Percentiles rank a stretch among this genome's conserved stretches.
These are phyloP conservation scores for Brachionus paranguensis DNA, from an alignment of 1,140 invertebrate species.

Conservation along the genomic window DNA sequence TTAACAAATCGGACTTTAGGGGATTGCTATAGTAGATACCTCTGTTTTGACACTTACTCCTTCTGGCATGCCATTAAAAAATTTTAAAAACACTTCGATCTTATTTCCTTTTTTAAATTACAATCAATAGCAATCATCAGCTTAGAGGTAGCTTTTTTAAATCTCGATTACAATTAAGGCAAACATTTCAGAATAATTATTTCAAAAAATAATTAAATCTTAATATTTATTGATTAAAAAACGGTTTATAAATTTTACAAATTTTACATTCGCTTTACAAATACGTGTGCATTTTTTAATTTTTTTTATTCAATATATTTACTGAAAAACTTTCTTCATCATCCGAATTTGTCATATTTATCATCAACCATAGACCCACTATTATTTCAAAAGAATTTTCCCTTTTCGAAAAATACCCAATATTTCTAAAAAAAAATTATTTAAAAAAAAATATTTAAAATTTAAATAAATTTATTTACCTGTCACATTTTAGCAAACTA, in stretches of 20 bases:
- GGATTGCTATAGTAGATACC: too few species aligned
- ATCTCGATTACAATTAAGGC: too few species aligned
- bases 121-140: too few species aligned
- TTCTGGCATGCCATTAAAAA: too few species aligned
- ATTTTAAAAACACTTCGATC: too few species aligned
- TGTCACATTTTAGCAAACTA: conserved; percentile 32
- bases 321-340: conserved; percentile 4
- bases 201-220: too few species aligned
- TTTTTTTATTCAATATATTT: background rate
- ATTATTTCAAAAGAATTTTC: conserved; percentile 17
- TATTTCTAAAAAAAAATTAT: background rate
- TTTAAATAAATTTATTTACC: background rate
- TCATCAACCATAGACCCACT: background rate
- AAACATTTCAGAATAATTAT: too few species aligned
- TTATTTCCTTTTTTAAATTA: too few species aligned
- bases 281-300: background rate
- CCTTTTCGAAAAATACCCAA: background rate
- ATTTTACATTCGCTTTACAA: background rate
- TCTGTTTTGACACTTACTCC: too few species aligned
- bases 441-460: background rate
- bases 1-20: too few species aligned
- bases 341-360: background rate
- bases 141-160: too few species aligned
- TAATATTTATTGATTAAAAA: background rate
- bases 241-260: background rate